Evolutionary conservation across 2,888 invertebrate species (phyloP).

Genomic region (Schrankia costaestrigalis): DNA sequence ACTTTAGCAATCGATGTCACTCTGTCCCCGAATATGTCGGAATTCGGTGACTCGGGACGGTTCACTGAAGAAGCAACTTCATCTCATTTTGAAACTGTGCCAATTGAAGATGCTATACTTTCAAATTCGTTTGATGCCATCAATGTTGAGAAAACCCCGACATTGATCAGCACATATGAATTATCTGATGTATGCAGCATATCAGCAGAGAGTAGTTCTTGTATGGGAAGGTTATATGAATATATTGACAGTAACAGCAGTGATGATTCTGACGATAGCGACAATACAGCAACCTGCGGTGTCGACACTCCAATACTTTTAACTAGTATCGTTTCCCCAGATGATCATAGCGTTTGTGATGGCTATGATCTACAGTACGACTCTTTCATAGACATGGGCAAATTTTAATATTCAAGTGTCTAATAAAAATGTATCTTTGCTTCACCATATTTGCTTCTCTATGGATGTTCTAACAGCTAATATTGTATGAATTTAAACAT

Average conservation of each 20-base stretch:
- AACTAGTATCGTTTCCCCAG: constrained; percentile 33
- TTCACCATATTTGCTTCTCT: constrained; percentile 49
- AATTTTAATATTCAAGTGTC: constrained; percentile 52
- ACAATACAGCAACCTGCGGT: constrained; percentile 59
- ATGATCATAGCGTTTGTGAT: constrained; percentile 55
- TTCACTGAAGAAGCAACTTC: constrained; percentile 68
- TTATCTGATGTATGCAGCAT: constrained; percentile 33
- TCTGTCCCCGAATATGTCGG: constrained; percentile 58
- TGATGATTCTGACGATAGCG: constrained; percentile 57
- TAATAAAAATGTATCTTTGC: constrained; percentile 37
- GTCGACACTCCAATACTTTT: constrained; percentile 36
- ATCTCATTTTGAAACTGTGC: constrained; percentile 53
- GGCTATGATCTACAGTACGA: constrained; percentile 72
- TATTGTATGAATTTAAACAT: constrained; percentile 35
- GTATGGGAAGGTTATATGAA: constrained; percentile 40
- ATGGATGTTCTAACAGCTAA: constrained; percentile 39
- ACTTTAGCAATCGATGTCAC: constrained; percentile 49
- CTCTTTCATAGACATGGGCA: constrained; percentile 78
- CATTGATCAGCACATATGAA: constrained; percentile 31
- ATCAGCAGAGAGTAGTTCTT: constrained; percentile 14
- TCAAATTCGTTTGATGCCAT: constrained; percentile 62
- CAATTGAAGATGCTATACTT: constrained; percentile 65
- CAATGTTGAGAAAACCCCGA: constrained; percentile 47
- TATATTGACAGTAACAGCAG: constrained; percentile 65
- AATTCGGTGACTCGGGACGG: constrained; percentile 66